Conservation (phyloP, 2,113 vertebrate genomes). For the Pagrus major region DNA sequence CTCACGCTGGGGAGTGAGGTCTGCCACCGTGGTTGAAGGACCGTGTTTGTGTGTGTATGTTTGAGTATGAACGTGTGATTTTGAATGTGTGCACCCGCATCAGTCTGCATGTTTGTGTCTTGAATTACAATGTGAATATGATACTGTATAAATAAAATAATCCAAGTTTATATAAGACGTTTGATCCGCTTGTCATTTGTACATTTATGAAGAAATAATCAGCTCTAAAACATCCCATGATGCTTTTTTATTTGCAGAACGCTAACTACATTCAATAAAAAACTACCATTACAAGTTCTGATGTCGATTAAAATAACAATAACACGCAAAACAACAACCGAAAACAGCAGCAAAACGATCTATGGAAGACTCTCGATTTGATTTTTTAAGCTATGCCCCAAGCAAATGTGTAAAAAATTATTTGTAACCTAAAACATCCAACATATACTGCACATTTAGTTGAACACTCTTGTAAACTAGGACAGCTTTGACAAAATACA, state of each 20-base stretch:
- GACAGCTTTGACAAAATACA: not conserved
- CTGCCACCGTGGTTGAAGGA: constrained; percentile 38
- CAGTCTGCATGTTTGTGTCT: constrained; percentile 63
- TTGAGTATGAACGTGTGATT: constrained; percentile 7
- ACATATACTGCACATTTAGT: not conserved
- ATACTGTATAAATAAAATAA: constrained; percentile 69
- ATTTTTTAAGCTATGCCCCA: not conserved
- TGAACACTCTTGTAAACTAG: not conserved
- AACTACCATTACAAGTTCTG: constrained; percentile 2
- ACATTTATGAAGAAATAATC: constrained; percentile 4
- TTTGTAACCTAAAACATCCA: not conserved
- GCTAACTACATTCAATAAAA: constrained; percentile 5
- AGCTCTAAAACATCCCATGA: not conserved
- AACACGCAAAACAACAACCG: not conserved
- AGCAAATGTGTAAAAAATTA: not conserved
- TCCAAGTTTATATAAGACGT: constrained; percentile 61
- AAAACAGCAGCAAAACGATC: not conserved
- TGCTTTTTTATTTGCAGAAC: constrained; percentile 2
- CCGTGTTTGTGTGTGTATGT: constrained; percentile 26
- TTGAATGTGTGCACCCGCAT: constrained; percentile 27
- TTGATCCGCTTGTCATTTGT: not conserved
- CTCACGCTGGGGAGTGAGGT: not conserved
- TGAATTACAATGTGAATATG: constrained; percentile 65
- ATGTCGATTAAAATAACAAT: constrained; percentile 11
- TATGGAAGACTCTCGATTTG: not conserved